These are phyloP conservation scores for Hippoglossus stenolepis DNA, from an alignment of 2,113 vertebrate genomes.

Conservation along the genomic window DNA sequence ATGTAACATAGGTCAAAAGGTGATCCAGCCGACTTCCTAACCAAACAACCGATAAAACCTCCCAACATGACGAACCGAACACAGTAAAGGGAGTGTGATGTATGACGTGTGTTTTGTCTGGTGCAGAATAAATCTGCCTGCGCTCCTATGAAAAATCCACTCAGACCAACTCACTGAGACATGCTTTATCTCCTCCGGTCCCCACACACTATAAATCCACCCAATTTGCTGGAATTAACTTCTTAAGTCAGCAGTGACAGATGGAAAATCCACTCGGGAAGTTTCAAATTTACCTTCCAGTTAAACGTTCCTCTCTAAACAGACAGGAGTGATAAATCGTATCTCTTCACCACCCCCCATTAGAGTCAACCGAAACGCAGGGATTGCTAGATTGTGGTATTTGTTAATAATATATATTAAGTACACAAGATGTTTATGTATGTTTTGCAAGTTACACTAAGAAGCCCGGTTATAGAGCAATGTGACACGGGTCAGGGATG, in stretches of 20 bases:
- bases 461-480: too few species aligned
- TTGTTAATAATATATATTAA: too few species aligned
- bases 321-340: not conserved
- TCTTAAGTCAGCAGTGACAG: not conserved
- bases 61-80: not conserved
- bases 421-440: too few species aligned
- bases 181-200: not conserved
- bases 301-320: constrained; percentile 3
- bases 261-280: constrained; percentile 1
- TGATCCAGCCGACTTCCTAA: constrained; percentile 15
- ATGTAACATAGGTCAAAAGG: constrained; percentile 27
- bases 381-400: too few species aligned
- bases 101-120: constrained; percentile 1
- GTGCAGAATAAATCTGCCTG: not conserved
- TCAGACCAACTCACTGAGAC: not conserved
- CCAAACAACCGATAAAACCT: constrained; percentile 39
- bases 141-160: not conserved
- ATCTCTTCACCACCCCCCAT: not conserved
- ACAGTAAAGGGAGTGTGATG: not conserved
- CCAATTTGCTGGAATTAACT: not conserved
- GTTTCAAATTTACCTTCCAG: constrained; percentile 1
- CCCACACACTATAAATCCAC: constrained; percentile 2
- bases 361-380: too few species aligned
- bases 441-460: too few species aligned
- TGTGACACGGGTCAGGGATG: too few species aligned